These are phyloP conservation scores for Notothenia coriiceps DNA, from an alignment of 2,113 vertebrate genomes.

Conservation along the genomic window DNA sequence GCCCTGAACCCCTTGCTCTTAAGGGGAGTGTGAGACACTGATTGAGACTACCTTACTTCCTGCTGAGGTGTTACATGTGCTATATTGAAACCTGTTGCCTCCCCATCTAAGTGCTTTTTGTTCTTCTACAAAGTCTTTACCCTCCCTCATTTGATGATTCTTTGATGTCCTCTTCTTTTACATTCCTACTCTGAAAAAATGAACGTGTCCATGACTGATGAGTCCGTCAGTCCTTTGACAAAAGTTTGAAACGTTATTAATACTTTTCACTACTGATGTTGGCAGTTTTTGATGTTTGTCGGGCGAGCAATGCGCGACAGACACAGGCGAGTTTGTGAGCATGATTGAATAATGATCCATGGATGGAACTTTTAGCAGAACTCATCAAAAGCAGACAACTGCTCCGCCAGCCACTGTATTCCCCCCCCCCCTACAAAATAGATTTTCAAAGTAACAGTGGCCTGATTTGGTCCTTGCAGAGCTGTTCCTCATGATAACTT, in stretches of 20 bases:
- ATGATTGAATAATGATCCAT: slow-evolving; percentile 70
- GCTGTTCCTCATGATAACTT: slow-evolving; percentile 51
- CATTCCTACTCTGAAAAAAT: background rate
- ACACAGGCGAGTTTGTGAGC: slow-evolving; percentile 43
- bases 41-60: slow-evolving; percentile 14
- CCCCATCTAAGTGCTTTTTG: background rate
- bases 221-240: slow-evolving; percentile 23
- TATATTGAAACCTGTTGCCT: slow-evolving; percentile 9
- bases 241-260: slow-evolving; percentile 48
- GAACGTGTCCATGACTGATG: slow-evolving; percentile 1
- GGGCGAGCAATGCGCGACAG: slow-evolving; percentile 19
- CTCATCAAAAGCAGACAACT: slow-evolving; percentile 53
- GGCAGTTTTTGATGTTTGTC: slow-evolving; percentile 45
- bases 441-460: slow-evolving; percentile 44
- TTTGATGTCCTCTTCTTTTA: background rate
- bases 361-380: slow-evolving; percentile 44
- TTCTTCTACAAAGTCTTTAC: background rate
- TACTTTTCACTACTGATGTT: slow-evolving; percentile 44
- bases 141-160: background rate
- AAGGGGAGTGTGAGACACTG: background rate
- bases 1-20: background rate
- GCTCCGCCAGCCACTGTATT: slow-evolving; percentile 22
- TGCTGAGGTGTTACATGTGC: slow-evolving; percentile 14
- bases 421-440: slow-evolving; percentile 9
- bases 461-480: slow-evolving; percentile 41